These are phyloP conservation scores for Propithecus deckenii DNA, from an alignment of 2,797 vertebrate genomes.

Conservation along the genomic window DNA sequence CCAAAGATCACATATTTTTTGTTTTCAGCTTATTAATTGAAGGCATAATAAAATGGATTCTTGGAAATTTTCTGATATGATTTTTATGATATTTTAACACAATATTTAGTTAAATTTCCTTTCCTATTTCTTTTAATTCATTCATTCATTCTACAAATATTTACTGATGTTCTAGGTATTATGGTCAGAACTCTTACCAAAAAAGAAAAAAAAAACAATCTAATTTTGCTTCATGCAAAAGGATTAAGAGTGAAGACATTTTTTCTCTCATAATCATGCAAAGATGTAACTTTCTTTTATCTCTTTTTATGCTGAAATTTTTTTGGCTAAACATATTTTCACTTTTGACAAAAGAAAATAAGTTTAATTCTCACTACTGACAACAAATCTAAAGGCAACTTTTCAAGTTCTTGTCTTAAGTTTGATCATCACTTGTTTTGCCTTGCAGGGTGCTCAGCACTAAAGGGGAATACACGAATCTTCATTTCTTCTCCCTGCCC, in stretches of 20 bases:
- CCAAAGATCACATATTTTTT: background rate
- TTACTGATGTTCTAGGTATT: background rate
- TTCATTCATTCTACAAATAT: background rate
- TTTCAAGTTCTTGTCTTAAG: conserved; percentile 41
- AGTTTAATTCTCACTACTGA: conserved; percentile 69
- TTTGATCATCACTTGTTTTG: conserved; percentile 6
- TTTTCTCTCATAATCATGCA: conserved; percentile 32
- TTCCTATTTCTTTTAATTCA: conserved; percentile 29
- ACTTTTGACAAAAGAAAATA: conserved; percentile 70
- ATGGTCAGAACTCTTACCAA: background rate
- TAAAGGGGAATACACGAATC: background rate
- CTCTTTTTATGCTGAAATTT: conserved; percentile 26
- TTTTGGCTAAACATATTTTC: conserved; percentile 66
- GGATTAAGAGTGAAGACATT: conserved; percentile 3
- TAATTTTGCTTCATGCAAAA: conserved; percentile 35
- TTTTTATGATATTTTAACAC: background rate
- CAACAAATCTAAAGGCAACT: conserved; percentile 23
- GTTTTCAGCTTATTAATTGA: conserved; percentile 54
- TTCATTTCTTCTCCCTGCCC: background rate
- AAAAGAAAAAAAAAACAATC: background rate
- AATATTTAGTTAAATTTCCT: accelerated
- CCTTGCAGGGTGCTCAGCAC: background rate
- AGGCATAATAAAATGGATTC: conserved; percentile 35
- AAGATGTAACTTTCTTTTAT: conserved; percentile 55
- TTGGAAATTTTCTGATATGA: background rate